phyloP scores from a whole-genome alignment of 2,888 invertebrate species.

The Rugalucina vietnamica region DNA sequence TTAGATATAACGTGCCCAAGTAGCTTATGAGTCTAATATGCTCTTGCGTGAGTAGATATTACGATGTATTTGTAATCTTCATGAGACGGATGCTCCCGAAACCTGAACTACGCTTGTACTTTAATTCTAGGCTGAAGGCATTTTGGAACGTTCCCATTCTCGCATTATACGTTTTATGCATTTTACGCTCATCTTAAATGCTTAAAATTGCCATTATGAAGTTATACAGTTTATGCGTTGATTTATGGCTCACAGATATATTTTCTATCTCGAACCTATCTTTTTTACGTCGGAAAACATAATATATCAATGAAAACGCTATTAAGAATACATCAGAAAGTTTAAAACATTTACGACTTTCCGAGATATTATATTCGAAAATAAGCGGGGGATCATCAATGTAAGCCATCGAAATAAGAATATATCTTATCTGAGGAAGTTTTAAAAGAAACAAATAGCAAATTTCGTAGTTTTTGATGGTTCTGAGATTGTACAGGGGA shows the following conservation, averaged over 20 bases:
- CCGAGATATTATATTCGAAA: constrained; percentile 10
- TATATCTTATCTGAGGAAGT: constrained; percentile 11
- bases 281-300: constrained; percentile 14
- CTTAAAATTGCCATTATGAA: neutral
- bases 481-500: constrained; percentile 5
- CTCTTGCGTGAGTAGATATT: too few relatives aligned
- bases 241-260: constrained; percentile 14
- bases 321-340: constrained; percentile 14
- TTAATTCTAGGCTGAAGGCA: too few relatives aligned
- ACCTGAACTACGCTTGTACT: too few relatives aligned
- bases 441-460: constrained; percentile 16
- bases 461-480: constrained; percentile 12
- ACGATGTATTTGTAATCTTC: too few relatives aligned
- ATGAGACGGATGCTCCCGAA: too few relatives aligned
- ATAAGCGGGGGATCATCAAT: constrained; percentile 12
- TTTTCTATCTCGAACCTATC: constrained; percentile 10
- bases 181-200: neutral
- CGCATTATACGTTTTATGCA: too few relatives aligned
- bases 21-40: too few relatives aligned
- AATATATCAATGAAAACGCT: constrained; percentile 17
- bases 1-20: too few relatives aligned
- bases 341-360: constrained; percentile 14
- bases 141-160: too few relatives aligned
- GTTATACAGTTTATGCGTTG: constrained; percentile 12
- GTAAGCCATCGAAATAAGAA: constrained; percentile 6